Evolutionary conservation across 53 echinoderm and acorn worm genomes (phyloP), one percentile per base, ranked within the genome.

Genomic region (Echinometra lucunter): DNA sequence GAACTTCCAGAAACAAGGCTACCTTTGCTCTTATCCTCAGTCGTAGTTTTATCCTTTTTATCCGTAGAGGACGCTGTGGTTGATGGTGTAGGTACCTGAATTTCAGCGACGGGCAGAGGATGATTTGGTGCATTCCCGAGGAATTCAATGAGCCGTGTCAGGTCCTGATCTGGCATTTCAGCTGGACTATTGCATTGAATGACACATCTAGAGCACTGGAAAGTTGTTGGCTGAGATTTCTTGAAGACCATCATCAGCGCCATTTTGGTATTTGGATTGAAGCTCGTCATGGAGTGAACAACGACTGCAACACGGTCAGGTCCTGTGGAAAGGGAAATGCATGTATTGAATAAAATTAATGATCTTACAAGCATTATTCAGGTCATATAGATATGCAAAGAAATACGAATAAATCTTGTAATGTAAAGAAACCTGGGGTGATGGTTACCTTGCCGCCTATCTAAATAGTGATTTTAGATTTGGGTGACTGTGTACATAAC

Each of bases 221-320:
- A 94, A 30, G 94, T 94, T 4, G 83, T 94, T n/a, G 82, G 94
- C 66, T 94, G 94, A 23, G 85, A 44, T 16, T 44, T 42, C 30
- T 60, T 94, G 66, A 94, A 94, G 13, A 94, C 17, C 94, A 94
- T 85, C 94, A 94, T 94, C 42, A 83, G 66, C 13, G 85, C 85
- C 27, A 18, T 66, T 58, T 94, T 85, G 3, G 94, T 83, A 12
- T 27, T 28, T 3, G 63, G 12, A 44, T 45, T 94, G 94, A 83
- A 94, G 85, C 85, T 94, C n/a, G 38, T 63, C 83, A 94, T 21
- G 60, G 94, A 94, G 45, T 94, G 85, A 37, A 83, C 94, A 58
- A 94, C 47, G 28, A 94, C 94, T 21, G 42, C 82, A 4, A 94
- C 85, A 25, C 94, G 94, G 85, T 45, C 67, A 60, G 94, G 83